These are phyloP conservation scores for Drosophila elegans DNA, from an alignment of 1,140 invertebrate genomes.

Conservation along the genomic window DNA sequence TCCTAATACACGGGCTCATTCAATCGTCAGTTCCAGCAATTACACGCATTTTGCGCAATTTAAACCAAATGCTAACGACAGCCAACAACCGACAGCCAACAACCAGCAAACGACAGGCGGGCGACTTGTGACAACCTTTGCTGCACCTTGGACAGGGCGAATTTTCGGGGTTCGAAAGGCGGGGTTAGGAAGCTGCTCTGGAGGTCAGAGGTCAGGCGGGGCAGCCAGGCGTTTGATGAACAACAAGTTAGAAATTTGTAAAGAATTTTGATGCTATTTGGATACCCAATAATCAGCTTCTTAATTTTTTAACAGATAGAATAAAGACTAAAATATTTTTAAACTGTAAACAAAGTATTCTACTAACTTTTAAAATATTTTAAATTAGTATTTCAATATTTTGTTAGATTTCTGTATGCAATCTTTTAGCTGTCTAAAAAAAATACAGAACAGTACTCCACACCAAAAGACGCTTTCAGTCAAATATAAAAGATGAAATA, in stretches of 20 bases:
- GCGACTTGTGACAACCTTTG: constrained; percentile 72
- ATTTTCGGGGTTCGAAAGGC: neutral
- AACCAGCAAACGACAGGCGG: constrained; percentile 64
- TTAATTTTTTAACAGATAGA: neutral
- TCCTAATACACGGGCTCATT: constrained; percentile 74
- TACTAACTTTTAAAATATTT: too few relatives aligned
- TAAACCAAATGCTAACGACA: constrained; percentile 84
- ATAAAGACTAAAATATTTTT: too few relatives aligned
- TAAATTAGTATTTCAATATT: too few relatives aligned
- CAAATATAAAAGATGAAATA: too few relatives aligned
- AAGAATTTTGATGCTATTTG: neutral
- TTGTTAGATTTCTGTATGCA: too few relatives aligned
- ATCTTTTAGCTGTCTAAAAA: too few relatives aligned
- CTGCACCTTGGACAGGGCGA: constrained; percentile 65
- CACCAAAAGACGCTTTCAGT: too few relatives aligned
- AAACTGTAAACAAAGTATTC: too few relatives aligned
- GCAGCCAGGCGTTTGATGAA: constrained; percentile 71
- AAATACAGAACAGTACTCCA: too few relatives aligned
- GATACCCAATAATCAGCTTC: constrained; percentile 8
- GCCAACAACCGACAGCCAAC: constrained; percentile 54
- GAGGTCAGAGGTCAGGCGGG: constrained; percentile 9
- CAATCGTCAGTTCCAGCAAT: constrained; percentile 83
- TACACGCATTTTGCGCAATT: constrained; percentile 84
- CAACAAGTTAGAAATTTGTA: constrained; percentile 47
- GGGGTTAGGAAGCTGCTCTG: constrained; percentile 2